phyloP scores from a whole-genome alignment of 2,888 invertebrate genomes.

The Galerucella nymphaeae region DNA sequence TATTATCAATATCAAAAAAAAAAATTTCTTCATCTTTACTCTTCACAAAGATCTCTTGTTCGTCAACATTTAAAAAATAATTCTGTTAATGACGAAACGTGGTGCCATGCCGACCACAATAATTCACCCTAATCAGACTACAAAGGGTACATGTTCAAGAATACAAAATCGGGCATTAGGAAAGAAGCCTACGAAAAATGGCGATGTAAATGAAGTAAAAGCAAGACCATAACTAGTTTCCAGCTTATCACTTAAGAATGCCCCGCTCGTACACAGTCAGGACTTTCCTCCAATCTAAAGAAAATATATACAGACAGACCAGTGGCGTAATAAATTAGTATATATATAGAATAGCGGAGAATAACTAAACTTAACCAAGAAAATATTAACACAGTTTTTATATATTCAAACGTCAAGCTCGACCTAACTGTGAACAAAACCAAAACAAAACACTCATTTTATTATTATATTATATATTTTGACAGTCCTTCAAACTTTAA shows the following conservation, averaged over 20 bases:
- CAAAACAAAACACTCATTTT: too few species aligned
- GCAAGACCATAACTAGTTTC: slow-evolving; percentile 53
- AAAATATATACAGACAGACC: slow-evolving; percentile 53
- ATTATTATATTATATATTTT: too few species aligned
- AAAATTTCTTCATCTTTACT: too few species aligned
- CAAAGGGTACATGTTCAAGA: slow-evolving; percentile 55
- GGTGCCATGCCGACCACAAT: slow-evolving; percentile 54
- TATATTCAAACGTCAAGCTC: too few species aligned
- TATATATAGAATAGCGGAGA: not conserved
- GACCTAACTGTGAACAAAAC: too few species aligned
- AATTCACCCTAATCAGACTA: slow-evolving; percentile 57
- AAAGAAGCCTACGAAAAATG: slow-evolving; percentile 58
- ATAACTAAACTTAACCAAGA: too few species aligned
- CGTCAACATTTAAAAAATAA: too few species aligned
- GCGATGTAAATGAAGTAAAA: slow-evolving; percentile 56
- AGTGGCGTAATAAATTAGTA: slow-evolving; percentile 14
- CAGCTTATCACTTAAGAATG: slow-evolving; percentile 58
- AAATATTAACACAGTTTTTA: too few species aligned
- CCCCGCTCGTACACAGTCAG: slow-evolving; percentile 53
- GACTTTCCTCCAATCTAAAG: slow-evolving; percentile 57
- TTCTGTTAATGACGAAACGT: slow-evolving; percentile 2
- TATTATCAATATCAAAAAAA: too few species aligned
- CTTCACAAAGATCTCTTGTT: too few species aligned
- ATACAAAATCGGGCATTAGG: slow-evolving; percentile 61
- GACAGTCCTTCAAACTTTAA: too few species aligned